Base-by-base conservation (phyloP, 23 tunicate genomes). In the Styela clava region DNA sequence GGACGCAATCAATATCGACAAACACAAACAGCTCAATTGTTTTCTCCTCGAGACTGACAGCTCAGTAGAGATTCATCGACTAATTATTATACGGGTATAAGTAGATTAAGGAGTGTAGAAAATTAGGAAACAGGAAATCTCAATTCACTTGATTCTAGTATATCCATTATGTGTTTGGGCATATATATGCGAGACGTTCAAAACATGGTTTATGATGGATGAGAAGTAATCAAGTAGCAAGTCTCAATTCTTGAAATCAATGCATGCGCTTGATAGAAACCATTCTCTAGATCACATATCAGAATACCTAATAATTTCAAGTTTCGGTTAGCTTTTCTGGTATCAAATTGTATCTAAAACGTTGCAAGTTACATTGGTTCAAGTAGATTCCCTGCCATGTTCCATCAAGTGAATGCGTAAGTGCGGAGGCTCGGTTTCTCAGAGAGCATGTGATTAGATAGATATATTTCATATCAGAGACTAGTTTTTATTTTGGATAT, bases 101-200 rank as follows among this genome's bases (percentile, higher is more conserved):
- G n/a, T n/a, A n/a, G n/a, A n/a, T n/a, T n/a, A 12, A 44, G 56
- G 71, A 27, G 31, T 18, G 71, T 24, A 18, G 71, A 25, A 67
- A 67, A 67, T 67, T 67, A 67, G 71, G 71, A 67, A 67, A 67
- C 31, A 67, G 71, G 71, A 67, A 67, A 67, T 67, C 71, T 67
- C 2, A 67, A 29, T 29, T 67, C 31, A 44, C 56, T 44, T 44
- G 56, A 44, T 44, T 44, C 56, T 44, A 44, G 9, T 44, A 5
- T 44, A 44, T 44, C 12, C 56, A 44, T 44, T 44, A 44, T 5
- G 56, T 5, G 12, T 44, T 12, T 7, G 12, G 9, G 12, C 56
- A 44, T 44, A 44, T 44, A 44, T 44, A 44, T 44, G 56, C 56
- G 12, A 44, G 56, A 44, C 9, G 56, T 44, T 44, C 12, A 12